These are phyloP conservation scores for Pterophyllum scalare DNA, from an alignment of 2,113 vertebrate species.

Conservation along the genomic window DNA sequence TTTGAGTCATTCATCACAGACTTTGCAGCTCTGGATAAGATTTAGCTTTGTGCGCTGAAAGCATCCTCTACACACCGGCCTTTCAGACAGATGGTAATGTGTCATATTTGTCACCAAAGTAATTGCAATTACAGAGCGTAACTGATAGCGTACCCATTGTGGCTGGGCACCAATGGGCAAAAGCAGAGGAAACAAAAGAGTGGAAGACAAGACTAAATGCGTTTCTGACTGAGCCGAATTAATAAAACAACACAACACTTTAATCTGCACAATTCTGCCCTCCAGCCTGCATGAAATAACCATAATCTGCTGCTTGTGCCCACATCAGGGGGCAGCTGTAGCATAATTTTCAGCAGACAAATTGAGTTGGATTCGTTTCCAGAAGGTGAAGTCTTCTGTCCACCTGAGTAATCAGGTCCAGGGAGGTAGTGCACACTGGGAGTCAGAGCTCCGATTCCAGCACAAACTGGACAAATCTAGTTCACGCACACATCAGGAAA, in stretches of 20 bases:
- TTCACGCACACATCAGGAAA: background rate
- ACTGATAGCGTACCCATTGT: background rate
- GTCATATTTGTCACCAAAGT: constrained; percentile 16
- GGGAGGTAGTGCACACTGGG: background rate
- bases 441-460: background rate
- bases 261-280: constrained; percentile 2
- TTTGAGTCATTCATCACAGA: constrained; percentile 13
- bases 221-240: background rate
- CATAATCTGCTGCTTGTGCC: background rate
- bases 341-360: background rate
- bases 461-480: accelerated
- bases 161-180: constrained; percentile 9
- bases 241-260: background rate
- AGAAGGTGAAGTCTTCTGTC: background rate
- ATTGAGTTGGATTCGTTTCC: background rate
- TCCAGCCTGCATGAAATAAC: constrained; percentile 12
- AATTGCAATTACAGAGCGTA: constrained; percentile 18
- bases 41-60: background rate
- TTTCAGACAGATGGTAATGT: constrained; percentile 9
- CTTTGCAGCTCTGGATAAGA: background rate
- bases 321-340: background rate
- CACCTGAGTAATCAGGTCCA: background rate
- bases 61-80: background rate
- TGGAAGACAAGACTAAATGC: background rate
- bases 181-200: constrained; percentile 1